Conservation (phyloP, 2,888 invertebrate species). For the Orchesella flavescens region DNA sequence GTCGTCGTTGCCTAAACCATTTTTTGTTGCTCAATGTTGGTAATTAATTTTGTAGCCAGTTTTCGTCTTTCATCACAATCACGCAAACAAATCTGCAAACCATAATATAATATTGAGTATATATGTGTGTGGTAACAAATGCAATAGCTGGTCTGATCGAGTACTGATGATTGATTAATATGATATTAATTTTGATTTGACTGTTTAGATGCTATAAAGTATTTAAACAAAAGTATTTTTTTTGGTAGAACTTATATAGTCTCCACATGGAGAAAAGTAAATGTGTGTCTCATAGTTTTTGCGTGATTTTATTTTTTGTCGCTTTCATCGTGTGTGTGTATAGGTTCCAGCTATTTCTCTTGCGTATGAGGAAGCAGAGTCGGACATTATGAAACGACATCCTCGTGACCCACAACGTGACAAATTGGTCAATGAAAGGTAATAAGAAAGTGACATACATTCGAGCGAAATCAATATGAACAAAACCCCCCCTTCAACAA, state of each 20-base stretch:
- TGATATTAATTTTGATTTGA: slow-evolving; percentile 11
- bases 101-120: too few relatives aligned
- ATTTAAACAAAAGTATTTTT: not conserved
- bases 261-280: slow-evolving; percentile 3
- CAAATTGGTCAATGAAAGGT: slow-evolving; percentile 89
- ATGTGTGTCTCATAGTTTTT: slow-evolving; percentile 43
- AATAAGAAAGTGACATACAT: slow-evolving; percentile 72
- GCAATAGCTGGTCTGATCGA: not conserved
- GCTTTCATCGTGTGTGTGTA: slow-evolving; percentile 58
- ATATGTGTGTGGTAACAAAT: slow-evolving; percentile 1
- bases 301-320: slow-evolving; percentile 48
- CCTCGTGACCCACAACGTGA: slow-evolving; percentile 66
- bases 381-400: slow-evolving; percentile 89
- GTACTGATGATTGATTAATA: not conserved
- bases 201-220: too few relatives aligned
- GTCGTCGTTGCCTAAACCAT: too few relatives aligned
- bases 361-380: slow-evolving; percentile 92
- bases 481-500: not conserved
- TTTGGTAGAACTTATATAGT: slow-evolving; percentile 8
- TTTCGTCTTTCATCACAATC: too few relatives aligned
- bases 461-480: not conserved
- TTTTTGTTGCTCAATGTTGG: too few relatives aligned
- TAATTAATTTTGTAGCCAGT: too few relatives aligned
- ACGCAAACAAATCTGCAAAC: too few relatives aligned
- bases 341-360: slow-evolving; percentile 71